Percentiles rank a stretch among this genome's conserved stretches.
Evolutionary conservation across 2,113 vertebrate species (phyloP).

Genomic region (Theropithecus gelada): DNA sequence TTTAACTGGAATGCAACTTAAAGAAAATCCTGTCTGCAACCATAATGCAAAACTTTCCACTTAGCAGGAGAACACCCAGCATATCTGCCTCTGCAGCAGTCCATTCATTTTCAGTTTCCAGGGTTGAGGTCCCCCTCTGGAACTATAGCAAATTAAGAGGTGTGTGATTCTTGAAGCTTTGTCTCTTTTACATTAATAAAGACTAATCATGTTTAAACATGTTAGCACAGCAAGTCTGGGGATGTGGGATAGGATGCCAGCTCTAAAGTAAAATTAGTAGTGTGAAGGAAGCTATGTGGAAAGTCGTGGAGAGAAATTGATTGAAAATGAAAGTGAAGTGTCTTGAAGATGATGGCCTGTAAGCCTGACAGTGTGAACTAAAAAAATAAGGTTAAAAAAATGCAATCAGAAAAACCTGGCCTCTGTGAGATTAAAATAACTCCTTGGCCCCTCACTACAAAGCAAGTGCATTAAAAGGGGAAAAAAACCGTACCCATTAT

Average conservation of each 20-base stretch:
- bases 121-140: slow-evolving; percentile 37
- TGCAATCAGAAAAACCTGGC: slow-evolving; percentile 53
- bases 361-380: slow-evolving; percentile 62
- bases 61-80: not conserved
- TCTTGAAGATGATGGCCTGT: slow-evolving; percentile 57
- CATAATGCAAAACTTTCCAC: not conserved
- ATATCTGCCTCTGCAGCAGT: not conserved
- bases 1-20: not conserved
- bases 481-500: slow-evolving; percentile 7
- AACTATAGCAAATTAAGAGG: slow-evolving; percentile 70
- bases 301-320: slow-evolving; percentile 84
- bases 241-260: slow-evolving; percentile 74
- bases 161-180: slow-evolving; percentile 69
- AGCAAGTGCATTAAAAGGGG: slow-evolving; percentile 3
- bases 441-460: slow-evolving; percentile 31
- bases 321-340: slow-evolving; percentile 84
- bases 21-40: slow-evolving; percentile 1
- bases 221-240: slow-evolving; percentile 83
- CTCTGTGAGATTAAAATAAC: slow-evolving; percentile 57
- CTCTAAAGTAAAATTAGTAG: slow-evolving; percentile 84
- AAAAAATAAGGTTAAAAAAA: slow-evolving; percentile 78
- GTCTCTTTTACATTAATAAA: slow-evolving; percentile 75
- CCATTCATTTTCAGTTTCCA: slow-evolving; percentile 61
- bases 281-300: slow-evolving; percentile 80
- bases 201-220: slow-evolving; percentile 83